These are phyloP conservation scores for Drosophila affinis DNA, from an alignment of 2,888 invertebrate species.

Conservation along the genomic window DNA sequence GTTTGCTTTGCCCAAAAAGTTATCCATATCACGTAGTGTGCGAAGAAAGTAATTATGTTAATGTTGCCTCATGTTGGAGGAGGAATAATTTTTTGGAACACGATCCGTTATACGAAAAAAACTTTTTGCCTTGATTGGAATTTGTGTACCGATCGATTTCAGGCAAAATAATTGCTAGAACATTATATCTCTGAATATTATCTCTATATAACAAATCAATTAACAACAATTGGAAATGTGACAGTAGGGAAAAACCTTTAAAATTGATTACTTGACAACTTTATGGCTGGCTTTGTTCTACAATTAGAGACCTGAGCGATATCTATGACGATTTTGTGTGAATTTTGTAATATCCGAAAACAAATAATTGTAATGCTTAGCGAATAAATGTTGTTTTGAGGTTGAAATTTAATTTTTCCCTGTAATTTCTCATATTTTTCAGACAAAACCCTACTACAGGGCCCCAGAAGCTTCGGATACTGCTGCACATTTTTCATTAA, in stretches of 20 bases:
- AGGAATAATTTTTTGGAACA: neutral
- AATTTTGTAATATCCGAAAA: neutral
- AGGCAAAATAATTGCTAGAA: no score
- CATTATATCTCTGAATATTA: no score
- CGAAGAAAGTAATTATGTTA: neutral
- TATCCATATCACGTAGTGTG: neutral
- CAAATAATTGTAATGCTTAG: neutral
- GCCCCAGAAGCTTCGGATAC: neutral
- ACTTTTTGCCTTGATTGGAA: neutral
- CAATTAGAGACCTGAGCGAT: neutral
- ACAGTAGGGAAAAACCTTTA: no score
- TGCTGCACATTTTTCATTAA: neutral
- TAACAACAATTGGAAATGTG: no score
- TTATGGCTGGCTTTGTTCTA: no score
- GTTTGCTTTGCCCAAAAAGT: neutral
- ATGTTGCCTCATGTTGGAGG: neutral
- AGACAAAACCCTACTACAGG: neutral
- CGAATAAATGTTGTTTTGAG: neutral
- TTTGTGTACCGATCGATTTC: neutral
- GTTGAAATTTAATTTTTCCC: no score
- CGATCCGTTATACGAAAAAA: neutral
- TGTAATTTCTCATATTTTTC: neutral
- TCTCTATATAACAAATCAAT: no score
- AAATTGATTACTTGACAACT: no score
- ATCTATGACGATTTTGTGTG: neutral